phyloP scores from a whole-genome alignment of 1,140 invertebrate species.

The Drosophila melanogaster region Release_6_plus_ISO1_MT NT_033777.3:12417001-12417500 shows the following conservation, averaged over 20 bases:
- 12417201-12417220: slow-evolving; percentile 86
- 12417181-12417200: not conserved
- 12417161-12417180: not conserved
- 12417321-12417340: slow-evolving; percentile 96
- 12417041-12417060: slow-evolving; percentile 57
- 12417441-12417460: slow-evolving; percentile 66
- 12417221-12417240: slow-evolving; percentile 98
- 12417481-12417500: slow-evolving; percentile 6
- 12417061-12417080: slow-evolving; percentile 27
- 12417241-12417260: slow-evolving; percentile 98
- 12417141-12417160: not conserved
- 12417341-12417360: slow-evolving; percentile 95
- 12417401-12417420: not conserved
- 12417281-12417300: slow-evolving; percentile 99
- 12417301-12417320: slow-evolving; percentile 96
- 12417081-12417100: slow-evolving; percentile 87
- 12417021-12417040: slow-evolving; percentile 26
- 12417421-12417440: not conserved
- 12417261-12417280: slow-evolving; percentile 98
- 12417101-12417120: slow-evolving; percentile 94
- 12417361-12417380: slow-evolving; percentile 91
- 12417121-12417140: slow-evolving; percentile 87
- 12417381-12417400: slow-evolving; percentile 71
- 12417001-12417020: slow-evolving; percentile 48
- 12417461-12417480: slow-evolving; percentile 69